Percentiles rank a stretch among this genome's conserved stretches.
phyloP scores from a whole-genome alignment of 37 sponge, comb jelly and placozoan species.

The Amphimedon queenslandica region DNA sequence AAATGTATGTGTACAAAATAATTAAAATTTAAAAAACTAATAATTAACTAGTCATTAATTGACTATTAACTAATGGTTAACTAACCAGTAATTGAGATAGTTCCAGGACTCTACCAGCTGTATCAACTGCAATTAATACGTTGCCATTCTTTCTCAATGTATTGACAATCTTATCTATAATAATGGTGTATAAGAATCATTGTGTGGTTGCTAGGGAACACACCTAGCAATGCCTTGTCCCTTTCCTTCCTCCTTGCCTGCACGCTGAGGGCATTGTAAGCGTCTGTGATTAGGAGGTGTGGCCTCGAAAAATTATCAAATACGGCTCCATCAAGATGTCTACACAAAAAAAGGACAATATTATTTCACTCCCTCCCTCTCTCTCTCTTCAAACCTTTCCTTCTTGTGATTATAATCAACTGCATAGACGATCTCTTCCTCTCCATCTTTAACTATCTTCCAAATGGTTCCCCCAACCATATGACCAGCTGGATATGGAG shows the following conservation, averaged over 20 bases:
- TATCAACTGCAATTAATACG: constrained; percentile 95
- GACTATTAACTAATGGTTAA: too few relatives aligned
- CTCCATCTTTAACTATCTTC: constrained; percentile 98
- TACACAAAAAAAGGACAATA: not conserved
- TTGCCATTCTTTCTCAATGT: constrained; percentile 91
- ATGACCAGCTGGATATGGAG: constrained; percentile 95
- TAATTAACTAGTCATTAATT: too few relatives aligned
- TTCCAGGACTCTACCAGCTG: constrained; percentile 96
- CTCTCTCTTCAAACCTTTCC: constrained; percentile 70
- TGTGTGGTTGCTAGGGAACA: constrained; percentile 2
- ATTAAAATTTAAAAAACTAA: too few relatives aligned
- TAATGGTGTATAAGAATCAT: constrained; percentile 8
- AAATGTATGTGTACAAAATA: too few relatives aligned
- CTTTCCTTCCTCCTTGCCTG: constrained; percentile 91
- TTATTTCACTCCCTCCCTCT: not conserved
- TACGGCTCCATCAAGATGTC: constrained; percentile 94
- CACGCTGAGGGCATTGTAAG: constrained; percentile 86
- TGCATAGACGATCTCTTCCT: constrained; percentile 98
- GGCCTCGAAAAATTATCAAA: constrained; percentile 86
- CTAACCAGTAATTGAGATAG: constrained; percentile 90
- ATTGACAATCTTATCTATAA: constrained; percentile 76
- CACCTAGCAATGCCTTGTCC: constrained; percentile 91
- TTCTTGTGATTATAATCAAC: constrained; percentile 99
- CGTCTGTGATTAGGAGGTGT: constrained; percentile 92
- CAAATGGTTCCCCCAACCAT: constrained; percentile 99